Percentiles rank a stretch among this genome's conserved stretches.
Evolutionary conservation across 37 sponge, comb jelly and placozoan species (phyloP).

Genomic region (Haliclona indistincta): DNA sequence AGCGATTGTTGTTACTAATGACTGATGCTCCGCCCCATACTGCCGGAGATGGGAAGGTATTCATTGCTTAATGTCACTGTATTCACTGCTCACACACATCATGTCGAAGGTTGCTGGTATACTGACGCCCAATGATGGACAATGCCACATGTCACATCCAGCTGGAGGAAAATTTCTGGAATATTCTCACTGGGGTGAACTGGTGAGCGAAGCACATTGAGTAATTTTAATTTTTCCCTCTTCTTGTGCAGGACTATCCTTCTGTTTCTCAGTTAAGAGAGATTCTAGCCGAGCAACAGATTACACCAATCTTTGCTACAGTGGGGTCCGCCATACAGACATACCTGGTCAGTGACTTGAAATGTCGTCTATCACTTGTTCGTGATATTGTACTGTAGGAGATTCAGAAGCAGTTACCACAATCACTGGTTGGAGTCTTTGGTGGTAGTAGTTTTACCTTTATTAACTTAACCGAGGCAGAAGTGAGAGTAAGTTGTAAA

Average conservation of each 20-base stretch:
- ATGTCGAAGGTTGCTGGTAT: slow-evolving; percentile 46
- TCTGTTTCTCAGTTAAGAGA: slow-evolving; percentile 64
- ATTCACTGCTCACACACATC: too few species aligned
- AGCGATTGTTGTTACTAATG: slow-evolving; percentile 37
- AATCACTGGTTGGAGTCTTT: too few species aligned
- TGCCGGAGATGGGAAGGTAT: slow-evolving; percentile 73
- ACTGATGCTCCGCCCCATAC: slow-evolving; percentile 51
- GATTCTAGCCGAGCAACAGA: not conserved
- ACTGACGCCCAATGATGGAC: slow-evolving; percentile 57
- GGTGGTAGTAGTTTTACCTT: too few species aligned
- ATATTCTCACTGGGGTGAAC: not conserved
- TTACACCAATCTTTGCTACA: not conserved
- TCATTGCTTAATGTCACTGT: too few species aligned
- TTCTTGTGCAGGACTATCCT: slow-evolving; percentile 67
- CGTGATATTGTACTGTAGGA: too few species aligned
- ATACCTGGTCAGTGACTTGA: too few species aligned
- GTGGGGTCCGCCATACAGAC: not conserved
- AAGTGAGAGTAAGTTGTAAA: too few species aligned
- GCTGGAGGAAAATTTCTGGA: not conserved
- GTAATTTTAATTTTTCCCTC: not conserved
- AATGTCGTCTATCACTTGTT: too few species aligned
- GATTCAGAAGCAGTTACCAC: too few species aligned
- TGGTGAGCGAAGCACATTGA: not conserved
- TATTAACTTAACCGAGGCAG: too few species aligned
- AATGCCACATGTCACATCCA: slow-evolving; percentile 46